These are phyloP conservation scores for Anoplolepis gracilipes DNA, from an alignment of 1,140 invertebrate genomes.

Conservation along the genomic window DNA sequence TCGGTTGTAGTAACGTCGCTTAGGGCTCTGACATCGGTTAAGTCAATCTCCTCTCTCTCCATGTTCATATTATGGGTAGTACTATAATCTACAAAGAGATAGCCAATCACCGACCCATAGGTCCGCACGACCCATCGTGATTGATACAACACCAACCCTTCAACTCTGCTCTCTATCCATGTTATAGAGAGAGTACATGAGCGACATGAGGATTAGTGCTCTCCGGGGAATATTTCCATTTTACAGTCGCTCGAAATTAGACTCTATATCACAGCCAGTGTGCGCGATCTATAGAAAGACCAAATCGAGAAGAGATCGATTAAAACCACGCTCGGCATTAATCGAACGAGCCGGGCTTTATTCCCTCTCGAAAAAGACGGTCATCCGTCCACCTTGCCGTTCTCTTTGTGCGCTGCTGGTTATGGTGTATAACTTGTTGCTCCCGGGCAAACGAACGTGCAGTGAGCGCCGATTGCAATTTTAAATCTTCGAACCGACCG, in stretches of 20 bases:
- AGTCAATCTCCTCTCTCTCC: slow-evolving; percentile 48
- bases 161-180: background rate
- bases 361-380: background rate
- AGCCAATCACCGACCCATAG: slow-evolving; percentile 26
- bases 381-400: slow-evolving; percentile 3
- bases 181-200: background rate
- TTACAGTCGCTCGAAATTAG: background rate
- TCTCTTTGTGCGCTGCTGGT: slow-evolving; percentile 56
- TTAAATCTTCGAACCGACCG: slow-evolving; percentile 37
- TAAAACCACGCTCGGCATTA: background rate
- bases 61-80: slow-evolving; percentile 19
- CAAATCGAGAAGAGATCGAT: background rate
- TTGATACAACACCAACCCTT: slow-evolving; percentile 32
- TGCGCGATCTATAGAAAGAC: background rate
- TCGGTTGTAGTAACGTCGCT: slow-evolving; percentile 45
- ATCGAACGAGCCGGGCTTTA: background rate
- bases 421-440: slow-evolving; percentile 76
- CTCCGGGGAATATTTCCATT: background rate
- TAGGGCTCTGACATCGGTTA: slow-evolving; percentile 42
- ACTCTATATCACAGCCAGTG: background rate
- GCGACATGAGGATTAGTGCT: slow-evolving; percentile 15
- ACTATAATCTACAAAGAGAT: slow-evolving; percentile 49
- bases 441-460: slow-evolving; percentile 53
- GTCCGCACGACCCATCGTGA: slow-evolving; percentile 16
- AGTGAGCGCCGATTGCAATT: slow-evolving; percentile 50